Percentiles rank a stretch among this genome's conserved stretches.
phyloP scores from a whole-genome alignment of 2,888 invertebrate genomes.

The Malthinus seriepunctatus region DNA sequence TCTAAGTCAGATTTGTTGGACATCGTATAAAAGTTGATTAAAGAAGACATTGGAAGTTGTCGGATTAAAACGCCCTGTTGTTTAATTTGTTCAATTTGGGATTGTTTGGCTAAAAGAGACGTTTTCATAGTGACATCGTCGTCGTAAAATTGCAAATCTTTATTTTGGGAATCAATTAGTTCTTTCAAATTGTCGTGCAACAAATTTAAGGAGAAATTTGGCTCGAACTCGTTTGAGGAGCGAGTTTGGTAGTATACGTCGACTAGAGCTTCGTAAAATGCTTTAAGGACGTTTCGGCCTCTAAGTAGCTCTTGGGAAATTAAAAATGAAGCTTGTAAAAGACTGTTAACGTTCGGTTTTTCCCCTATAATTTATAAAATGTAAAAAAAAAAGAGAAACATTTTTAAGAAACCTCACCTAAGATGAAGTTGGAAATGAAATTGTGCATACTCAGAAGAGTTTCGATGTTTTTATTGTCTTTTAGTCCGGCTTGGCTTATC shows the following conservation, averaged over 20 bases:
- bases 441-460: conserved; percentile 57
- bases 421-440: conserved; percentile 50
- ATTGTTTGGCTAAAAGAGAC: conserved; percentile 57
- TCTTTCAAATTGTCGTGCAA: conserved; percentile 54
- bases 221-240: conserved; percentile 44
- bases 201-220: conserved; percentile 55
- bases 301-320: conserved; percentile 66
- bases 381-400: conserved; percentile 13
- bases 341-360: conserved; percentile 64
- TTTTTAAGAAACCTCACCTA: conserved; percentile 48
- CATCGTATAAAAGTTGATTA: background rate
- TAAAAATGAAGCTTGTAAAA: conserved; percentile 68
- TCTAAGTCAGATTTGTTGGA: background rate
- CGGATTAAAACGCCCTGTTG: conserved; percentile 59
- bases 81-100: conserved; percentile 58
- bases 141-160: conserved; percentile 39
- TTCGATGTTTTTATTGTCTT: conserved; percentile 36
- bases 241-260: conserved; percentile 64
- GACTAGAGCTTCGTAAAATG: conserved; percentile 62
- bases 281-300: conserved; percentile 60
- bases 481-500: conserved; percentile 56
- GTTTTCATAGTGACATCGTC: conserved; percentile 50
- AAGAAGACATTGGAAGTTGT: conserved; percentile 17
- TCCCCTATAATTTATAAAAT: conserved; percentile 57
- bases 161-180: background rate